Percentiles rank a stretch among this genome's conserved stretches.
These are phyloP conservation scores for Acrocephalus kingi DNA, from an alignment of 2,113 vertebrate species.

Conservation along the genomic window DNA sequence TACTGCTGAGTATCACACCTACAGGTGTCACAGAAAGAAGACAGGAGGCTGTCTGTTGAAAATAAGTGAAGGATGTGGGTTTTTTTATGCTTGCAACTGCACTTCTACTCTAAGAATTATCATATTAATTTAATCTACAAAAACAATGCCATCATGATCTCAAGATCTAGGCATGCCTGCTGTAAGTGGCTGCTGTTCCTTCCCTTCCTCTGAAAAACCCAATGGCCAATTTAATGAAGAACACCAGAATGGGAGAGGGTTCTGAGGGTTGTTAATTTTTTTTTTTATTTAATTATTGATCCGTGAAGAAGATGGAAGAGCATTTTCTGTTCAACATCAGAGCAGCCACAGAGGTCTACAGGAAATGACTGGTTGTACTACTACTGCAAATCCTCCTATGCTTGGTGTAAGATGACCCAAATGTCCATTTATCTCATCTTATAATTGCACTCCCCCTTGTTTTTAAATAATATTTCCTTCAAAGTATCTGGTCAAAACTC, in stretches of 20 bases:
- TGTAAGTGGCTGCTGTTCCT: background rate
- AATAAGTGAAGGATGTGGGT: background rate
- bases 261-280: background rate
- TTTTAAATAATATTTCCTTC: background rate
- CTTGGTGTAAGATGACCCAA: background rate
- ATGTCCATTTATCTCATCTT: background rate
- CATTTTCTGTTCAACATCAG: background rate
- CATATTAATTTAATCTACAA: background rate
- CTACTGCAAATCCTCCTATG: background rate
- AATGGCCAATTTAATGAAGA: background rate
- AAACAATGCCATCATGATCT: background rate
- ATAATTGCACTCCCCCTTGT: background rate
- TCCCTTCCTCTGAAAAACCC: background rate
- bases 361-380: background rate
- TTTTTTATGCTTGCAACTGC: background rate
- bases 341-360: background rate
- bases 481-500: background rate
- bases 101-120: background rate
- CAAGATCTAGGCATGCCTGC: background rate
- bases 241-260: background rate
- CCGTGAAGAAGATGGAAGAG: background rate
- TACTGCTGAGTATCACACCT: background rate
- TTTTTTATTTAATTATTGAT: background rate
- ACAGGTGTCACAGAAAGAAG: background rate
- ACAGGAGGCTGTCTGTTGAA: background rate